Base-by-base conservation (phyloP, 37 sponge, comb jelly and placozoan species). In the Hormiphora californensis region DNA sequence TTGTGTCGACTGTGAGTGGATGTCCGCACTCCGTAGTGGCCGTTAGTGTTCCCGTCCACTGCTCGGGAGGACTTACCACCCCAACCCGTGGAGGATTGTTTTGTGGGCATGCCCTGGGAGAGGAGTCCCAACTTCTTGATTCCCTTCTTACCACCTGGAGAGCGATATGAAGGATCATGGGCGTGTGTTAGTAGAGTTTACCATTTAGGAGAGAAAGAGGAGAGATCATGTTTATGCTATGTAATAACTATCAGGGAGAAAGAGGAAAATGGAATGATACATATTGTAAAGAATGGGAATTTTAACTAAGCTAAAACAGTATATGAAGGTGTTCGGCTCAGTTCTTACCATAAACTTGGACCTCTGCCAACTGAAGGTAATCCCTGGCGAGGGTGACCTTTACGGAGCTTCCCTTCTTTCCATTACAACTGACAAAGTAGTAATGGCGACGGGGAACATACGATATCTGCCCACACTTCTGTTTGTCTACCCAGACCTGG, bases 391-490 rank as follows among this genome's bases (percentile, higher is more conserved):
- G 61, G 27, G 61, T 57, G n/a, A 57, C 61, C 27, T 57, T 57
- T 25, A 57, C 61, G 30, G 9, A 28, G 61, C 61, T 57, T 5
- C 61, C 61, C 61, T 57, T 57, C 17, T 57, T 25, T 19, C 61
- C 61, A 30, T 57, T 12, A 15, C 61, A 57, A 5, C 30, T 28
- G n/a, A 57, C 61, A 23, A 23, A 57, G 61, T 57, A 57, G 61
- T 57, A 28, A 12, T 57, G n/a, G 5, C n/a, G 30, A 28, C 27
- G n/a, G 27, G 61, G 61, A 21, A 57, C 61, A 30, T 57, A 57
- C 30, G 27, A 57, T 57, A 57, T 57, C n/a, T 57, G 61, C 27
- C 61, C 61, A 15, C 61, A 57, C 61, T 57, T 57, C 4, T 57
- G 27, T 28, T 57, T 57, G 61, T 57, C 61, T 5, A 57, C 23